Evolutionary conservation across 1,140 invertebrate species (phyloP), one percentile per base, ranked within the genome.

Genomic region (Diorhabda carinulata): DNA sequence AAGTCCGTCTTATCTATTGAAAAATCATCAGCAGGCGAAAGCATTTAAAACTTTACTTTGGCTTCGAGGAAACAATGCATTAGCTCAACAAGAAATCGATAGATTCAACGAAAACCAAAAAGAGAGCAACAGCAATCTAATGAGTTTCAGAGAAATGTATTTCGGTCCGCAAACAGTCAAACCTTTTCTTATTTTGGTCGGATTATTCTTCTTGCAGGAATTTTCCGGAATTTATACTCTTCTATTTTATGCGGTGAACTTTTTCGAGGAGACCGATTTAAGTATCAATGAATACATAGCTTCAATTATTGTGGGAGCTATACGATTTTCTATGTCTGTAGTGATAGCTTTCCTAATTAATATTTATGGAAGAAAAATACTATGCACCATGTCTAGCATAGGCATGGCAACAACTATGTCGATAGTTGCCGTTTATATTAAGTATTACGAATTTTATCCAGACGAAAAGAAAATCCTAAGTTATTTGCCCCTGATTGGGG

Each of bases 151-250:
- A 6, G 74, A 79, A 40, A 82, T 84, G 9, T 81, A 82, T 61
- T 67, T 75, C 7, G 77, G 74, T 52, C 77, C 83, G 0, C 79
- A 78, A 56, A 83, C 86, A 0, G 81, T 89, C 70, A 90, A 89
- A 74, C 89, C 90, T 0, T 90, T 91, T 73, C 70, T 86, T 0
- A 83, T 90, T 2, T 81, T 91, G 0, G 81, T 90, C 3, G 71
- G 82, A 0, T 87, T 91, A 76, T 91, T 91, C 79, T 74, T 87
- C 4, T 86, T 90, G 67, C 90, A 91, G 83, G 89, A 91, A 74
- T 82, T 88, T 61, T 88, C 87, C 0, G 90, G 90, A 3, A 90
- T 91, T 10, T 91, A 93, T 80, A 88, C 90, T 2, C 87, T 93
- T 4, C 82, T 93, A 47, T 93, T 91, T 78, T 93, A 92, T 73